Base-by-base conservation (phyloP, 2,113 vertebrate genomes). In the Pampusana beccarii region DNA sequence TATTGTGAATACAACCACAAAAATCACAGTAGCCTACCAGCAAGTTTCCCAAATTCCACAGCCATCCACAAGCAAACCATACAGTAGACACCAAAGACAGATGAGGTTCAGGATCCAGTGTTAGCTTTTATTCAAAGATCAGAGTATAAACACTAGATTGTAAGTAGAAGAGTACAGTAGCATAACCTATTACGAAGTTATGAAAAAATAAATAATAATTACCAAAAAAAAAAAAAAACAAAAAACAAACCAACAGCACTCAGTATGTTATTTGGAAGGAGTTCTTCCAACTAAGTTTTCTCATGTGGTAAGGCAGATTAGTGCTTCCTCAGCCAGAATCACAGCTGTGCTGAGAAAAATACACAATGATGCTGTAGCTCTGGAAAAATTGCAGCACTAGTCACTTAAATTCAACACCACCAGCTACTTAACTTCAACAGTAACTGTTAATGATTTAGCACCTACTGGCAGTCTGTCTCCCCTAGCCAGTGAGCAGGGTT, bases 361-460 rank as follows among this genome's bases (percentile, higher is more conserved):
- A 16, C 23, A 44, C 26, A 36, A 34, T 56, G 77, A 93, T 87
- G 25, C 25, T n/a, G 13, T 16, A 72, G 56, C 38, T 75, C 69
- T 73, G 58, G 62, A 95, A 95, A 91, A 78, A 82, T 72, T 64
- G 60, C n/a, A 61, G 38, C 50, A 81, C 38, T 14, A 96, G 56
- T 69, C 72, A 69, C 93, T 92, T 95, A 74, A 92, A 95, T 91
- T 90, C 92, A 83, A 34, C 64, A 86, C 72, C 53, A 86, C 11
- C 75, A 88, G 62, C 84, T 88, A 95, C 74, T 96, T 94, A 92
- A 78, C 93, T 95, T 91, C 91, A 93, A 40, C 77, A 75, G 83
- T 13, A 66, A 73, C 79, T 40, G 48, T 77, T 95, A 97, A 88
- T 83, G 78, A 82, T 88, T 94, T 85, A 95, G 74, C 46, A 56